phyloP scores from a whole-genome alignment of 2,797 vertebrate genomes.

The Tangara arthus region DNA sequence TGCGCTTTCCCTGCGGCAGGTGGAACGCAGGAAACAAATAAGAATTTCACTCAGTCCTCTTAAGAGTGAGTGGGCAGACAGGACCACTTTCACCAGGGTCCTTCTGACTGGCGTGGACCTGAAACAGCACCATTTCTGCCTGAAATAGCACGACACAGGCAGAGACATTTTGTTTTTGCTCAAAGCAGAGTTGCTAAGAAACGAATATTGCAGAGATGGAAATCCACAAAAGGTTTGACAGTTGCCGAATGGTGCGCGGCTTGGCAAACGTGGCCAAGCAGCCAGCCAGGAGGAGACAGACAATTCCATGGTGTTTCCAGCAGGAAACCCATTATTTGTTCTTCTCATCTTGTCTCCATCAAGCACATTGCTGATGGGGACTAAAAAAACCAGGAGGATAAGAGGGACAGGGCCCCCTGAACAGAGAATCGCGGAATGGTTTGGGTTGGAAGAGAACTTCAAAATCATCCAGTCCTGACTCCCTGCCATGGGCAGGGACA shows the following conservation, averaged over 20 bases:
- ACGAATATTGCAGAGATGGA: conserved; percentile 56
- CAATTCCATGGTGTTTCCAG: background rate
- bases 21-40: background rate
- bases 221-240: conserved; percentile 47
- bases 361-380: background rate
- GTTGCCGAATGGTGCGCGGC: background rate
- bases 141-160: conserved; percentile 58
- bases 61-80: background rate
- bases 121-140: conserved; percentile 36
- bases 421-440: background rate
- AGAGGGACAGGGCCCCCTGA: background rate
- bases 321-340: background rate
- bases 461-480: fast-evolving
- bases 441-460: background rate
- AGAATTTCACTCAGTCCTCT: background rate
- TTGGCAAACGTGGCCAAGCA: background rate
- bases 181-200: conserved; percentile 73
- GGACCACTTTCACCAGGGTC: conserved; percentile 25
- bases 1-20: background rate
- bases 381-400: background rate
- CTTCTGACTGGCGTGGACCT: background rate
- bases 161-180: conserved; percentile 66
- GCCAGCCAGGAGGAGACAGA: background rate
- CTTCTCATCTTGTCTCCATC: background rate
- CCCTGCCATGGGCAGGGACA: background rate